These are phyloP conservation scores for Lycia hirtaria DNA, from an alignment of 2,888 invertebrate species.

Conservation along the genomic window DNA sequence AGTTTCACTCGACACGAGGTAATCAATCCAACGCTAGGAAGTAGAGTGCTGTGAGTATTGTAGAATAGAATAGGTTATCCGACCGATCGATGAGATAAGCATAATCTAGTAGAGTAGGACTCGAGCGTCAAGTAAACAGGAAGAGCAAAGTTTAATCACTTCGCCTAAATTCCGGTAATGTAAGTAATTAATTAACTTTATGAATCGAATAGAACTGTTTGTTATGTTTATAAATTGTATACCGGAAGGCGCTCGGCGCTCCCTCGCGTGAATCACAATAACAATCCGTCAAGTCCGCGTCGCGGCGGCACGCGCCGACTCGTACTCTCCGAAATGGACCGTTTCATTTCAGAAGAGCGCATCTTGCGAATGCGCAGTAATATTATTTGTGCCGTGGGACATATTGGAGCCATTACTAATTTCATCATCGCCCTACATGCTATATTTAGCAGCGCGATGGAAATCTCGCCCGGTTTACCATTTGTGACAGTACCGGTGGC, in stretches of 20 bases:
- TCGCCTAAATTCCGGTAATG: slow-evolving; percentile 27
- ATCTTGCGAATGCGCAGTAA: slow-evolving; percentile 1
- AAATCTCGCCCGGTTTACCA: background rate
- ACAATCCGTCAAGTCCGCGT: background rate
- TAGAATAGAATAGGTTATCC: too few relatives aligned
- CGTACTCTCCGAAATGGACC: background rate
- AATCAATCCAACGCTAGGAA: background rate
- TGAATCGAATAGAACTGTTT: slow-evolving; percentile 7
- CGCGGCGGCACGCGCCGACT: too few relatives aligned
- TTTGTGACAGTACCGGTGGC: background rate
- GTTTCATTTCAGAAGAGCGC: background rate
- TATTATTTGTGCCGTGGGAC: slow-evolving; percentile 2
- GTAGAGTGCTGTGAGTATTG: background rate
- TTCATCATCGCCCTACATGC: slow-evolving; percentile 20
- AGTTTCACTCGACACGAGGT: background rate
- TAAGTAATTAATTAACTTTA: slow-evolving; percentile 12
- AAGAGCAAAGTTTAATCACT: slow-evolving; percentile 29
- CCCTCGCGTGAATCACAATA: background rate
- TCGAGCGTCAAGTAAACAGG: slow-evolving; percentile 31
- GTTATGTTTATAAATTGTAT: slow-evolving; percentile 22
- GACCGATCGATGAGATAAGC: slow-evolving; percentile 2
- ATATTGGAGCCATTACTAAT: slow-evolving; percentile 4
- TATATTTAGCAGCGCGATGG: slow-evolving; percentile 15
- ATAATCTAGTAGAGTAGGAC: background rate
- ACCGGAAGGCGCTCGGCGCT: slow-evolving; percentile 14